phyloP scores from a whole-genome alignment of 2,797 vertebrate species.

The Lagothrix lagotricha region DNA sequence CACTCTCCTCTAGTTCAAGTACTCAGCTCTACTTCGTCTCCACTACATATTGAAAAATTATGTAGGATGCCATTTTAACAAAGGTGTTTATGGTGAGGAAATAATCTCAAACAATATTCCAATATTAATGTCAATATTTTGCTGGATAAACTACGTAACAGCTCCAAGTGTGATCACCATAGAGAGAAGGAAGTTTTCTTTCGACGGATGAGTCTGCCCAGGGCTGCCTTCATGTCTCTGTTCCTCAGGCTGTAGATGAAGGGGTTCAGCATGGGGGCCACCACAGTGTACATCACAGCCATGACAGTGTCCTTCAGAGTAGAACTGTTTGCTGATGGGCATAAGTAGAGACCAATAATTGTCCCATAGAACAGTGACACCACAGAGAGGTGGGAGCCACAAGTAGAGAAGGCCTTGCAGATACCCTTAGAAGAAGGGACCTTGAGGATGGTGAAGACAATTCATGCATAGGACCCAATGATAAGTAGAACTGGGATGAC shows the following conservation, averaged over 20 bases:
- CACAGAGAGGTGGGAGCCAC: constrained; percentile 65
- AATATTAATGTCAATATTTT: not conserved
- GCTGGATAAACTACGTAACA: not conserved
- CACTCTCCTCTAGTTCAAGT: accelerated
- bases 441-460: constrained; percentile 46
- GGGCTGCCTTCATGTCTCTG: constrained; percentile 52
- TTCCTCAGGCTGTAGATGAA: constrained; percentile 67
- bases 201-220: not conserved
- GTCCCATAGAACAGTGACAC: constrained; percentile 55
- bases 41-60: not conserved
- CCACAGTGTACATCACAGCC: constrained; percentile 54
- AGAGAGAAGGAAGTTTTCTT: not conserved
- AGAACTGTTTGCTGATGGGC: constrained; percentile 8
- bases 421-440: constrained; percentile 46
- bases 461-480: constrained; percentile 38
- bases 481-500: constrained; percentile 51
- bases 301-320: constrained; percentile 34
- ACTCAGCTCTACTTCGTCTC: not conserved
- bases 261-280: constrained; percentile 65
- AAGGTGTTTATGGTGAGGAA: not conserved
- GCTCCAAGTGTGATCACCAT: not conserved
- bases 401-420: constrained; percentile 58
- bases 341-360: not conserved
- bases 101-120: not conserved
- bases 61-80: not conserved